Evolutionary conservation across 2,113 vertebrate species (phyloP).

Genomic region (Anthoscopus minutus): DNA sequence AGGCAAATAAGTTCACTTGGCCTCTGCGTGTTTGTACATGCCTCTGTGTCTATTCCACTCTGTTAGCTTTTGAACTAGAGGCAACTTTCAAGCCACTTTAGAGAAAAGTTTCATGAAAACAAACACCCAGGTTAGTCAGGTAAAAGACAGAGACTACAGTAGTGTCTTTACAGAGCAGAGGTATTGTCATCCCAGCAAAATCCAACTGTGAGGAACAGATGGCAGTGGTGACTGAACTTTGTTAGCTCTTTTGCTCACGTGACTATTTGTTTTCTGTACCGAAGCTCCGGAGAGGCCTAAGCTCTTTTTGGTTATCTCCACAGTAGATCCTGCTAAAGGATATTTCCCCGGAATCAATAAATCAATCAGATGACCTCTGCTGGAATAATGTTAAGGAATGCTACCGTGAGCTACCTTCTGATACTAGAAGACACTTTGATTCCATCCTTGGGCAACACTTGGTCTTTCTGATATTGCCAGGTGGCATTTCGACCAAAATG

Average conservation of each 20-base stretch:
- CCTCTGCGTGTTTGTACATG: not conserved
- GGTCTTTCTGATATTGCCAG: not conserved
- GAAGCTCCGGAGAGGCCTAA: not conserved
- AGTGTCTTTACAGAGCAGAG: not conserved
- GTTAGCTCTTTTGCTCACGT: not conserved
- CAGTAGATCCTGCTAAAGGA: not conserved
- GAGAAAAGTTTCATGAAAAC: not conserved
- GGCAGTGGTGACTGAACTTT: fast-evolving
- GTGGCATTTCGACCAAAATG: not conserved
- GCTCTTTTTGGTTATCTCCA: not conserved
- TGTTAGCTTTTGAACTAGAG: not conserved
- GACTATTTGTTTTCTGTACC: constrained; percentile 1
- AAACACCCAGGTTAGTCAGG: not conserved
- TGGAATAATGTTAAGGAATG: not conserved
- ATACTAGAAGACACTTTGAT: not conserved
- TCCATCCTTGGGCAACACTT: not conserved
- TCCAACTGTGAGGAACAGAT: not conserved
- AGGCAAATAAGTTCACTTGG: not conserved
- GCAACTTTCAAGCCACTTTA: not conserved
- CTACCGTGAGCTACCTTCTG: not conserved
- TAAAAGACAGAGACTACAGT: not conserved
- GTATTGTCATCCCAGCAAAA: not conserved
- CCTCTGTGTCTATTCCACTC: not conserved
- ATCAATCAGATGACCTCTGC: not conserved
- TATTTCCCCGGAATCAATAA: not conserved